Conservation (phyloP, 2,113 vertebrate genomes). For the Sporophila hypoxantha region DNA sequence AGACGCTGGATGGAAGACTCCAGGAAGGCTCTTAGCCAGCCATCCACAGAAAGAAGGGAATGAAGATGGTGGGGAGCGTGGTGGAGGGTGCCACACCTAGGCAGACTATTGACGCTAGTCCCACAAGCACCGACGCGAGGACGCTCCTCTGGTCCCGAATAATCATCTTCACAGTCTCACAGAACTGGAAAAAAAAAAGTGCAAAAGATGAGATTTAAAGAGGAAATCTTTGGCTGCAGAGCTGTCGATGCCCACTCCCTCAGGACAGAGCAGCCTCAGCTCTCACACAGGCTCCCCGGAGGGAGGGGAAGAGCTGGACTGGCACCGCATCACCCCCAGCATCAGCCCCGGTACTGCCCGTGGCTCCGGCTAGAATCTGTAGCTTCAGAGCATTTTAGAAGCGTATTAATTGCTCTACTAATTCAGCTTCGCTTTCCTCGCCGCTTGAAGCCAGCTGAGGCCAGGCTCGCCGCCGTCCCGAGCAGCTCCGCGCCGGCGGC, state of each 20-base stretch:
- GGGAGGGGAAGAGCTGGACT: too few species aligned
- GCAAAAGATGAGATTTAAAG: neutral
- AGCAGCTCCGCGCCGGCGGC: neutral
- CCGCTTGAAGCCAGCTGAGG: neutral
- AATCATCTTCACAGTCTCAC: slow-evolving; percentile 81
- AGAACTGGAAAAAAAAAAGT: slow-evolving; percentile 74
- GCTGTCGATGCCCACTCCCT: neutral
- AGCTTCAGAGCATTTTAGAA: neutral
- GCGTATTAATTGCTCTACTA: fast-evolving
- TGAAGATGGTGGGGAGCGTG: slow-evolving; percentile 81
- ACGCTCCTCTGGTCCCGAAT: slow-evolving; percentile 90
- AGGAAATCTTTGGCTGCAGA: neutral
- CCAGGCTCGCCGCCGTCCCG: neutral
- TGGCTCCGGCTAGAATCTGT: neutral
- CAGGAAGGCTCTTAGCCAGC: slow-evolving; percentile 68
- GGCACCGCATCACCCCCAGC: neutral
- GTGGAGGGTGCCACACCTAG: slow-evolving; percentile 80
- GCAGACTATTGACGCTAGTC: slow-evolving; percentile 75
- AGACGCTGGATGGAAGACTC: neutral
- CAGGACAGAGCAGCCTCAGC: neutral
- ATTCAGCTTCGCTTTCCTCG: neutral
- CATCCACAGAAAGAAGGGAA: slow-evolving; percentile 92
- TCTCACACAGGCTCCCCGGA: too few species aligned
- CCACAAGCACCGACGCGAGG: slow-evolving; percentile 74
- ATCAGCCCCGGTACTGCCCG: neutral